These are phyloP conservation scores for Achatina immaculata DNA, from an alignment of 1,140 invertebrate species.

Conservation along the genomic window DNA sequence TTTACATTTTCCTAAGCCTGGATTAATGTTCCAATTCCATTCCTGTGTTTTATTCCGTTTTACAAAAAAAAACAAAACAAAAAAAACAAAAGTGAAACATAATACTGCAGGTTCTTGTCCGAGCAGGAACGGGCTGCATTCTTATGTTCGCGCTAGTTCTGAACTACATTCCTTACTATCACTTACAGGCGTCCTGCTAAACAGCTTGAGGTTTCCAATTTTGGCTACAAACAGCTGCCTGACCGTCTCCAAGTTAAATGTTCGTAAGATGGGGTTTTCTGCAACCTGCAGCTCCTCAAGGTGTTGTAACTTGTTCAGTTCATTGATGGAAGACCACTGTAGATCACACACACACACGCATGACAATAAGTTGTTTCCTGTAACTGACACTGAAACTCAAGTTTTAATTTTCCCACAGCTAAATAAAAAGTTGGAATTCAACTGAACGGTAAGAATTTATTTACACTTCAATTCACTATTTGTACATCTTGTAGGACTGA, in stretches of 20 bases:
- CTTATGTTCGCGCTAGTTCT: too few relatives aligned
- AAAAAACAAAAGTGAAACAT: too few relatives aligned
- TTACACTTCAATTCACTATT: too few relatives aligned
- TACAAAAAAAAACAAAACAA: too few relatives aligned
- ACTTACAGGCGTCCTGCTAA: conserved; percentile 63
- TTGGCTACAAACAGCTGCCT: conserved; percentile 83
- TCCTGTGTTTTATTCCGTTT: too few relatives aligned
- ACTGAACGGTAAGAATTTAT: background rate
- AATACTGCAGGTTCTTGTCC: too few relatives aligned
- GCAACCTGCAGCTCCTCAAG: conserved; percentile 81
- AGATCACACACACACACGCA: conserved; percentile 21
- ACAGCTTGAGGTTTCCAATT: conserved; percentile 75
- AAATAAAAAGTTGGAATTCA: background rate
- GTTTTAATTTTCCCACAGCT: background rate
- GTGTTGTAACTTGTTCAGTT: conserved; percentile 83
- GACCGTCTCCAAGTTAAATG: conserved; percentile 78
- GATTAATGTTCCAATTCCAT: too few relatives aligned
- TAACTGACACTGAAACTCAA: background rate
- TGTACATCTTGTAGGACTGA: too few relatives aligned
- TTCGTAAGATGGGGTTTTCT: conserved; percentile 81
- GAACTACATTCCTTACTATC: too few relatives aligned
- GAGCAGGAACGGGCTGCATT: too few relatives aligned
- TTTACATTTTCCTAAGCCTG: too few relatives aligned
- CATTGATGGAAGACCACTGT: conserved; percentile 84
- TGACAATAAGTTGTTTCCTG: too few relatives aligned